A percentile compares a stretch with the other conserved stretches of the same genome.
Conservation (phyloP, 2,113 vertebrate genomes). For the Chloroceryle aenea region DNA sequence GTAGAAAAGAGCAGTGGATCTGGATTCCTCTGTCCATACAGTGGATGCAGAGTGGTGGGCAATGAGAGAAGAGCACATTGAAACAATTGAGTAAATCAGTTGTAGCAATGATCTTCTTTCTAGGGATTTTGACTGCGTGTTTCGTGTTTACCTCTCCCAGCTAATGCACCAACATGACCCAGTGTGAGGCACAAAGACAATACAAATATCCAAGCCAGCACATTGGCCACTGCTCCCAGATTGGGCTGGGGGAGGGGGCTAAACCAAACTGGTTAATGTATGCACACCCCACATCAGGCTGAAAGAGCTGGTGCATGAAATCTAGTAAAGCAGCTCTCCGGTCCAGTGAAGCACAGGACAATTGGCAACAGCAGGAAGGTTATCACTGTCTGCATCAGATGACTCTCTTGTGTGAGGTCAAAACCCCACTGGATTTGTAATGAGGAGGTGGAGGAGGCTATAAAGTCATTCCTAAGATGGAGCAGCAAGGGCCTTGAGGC, state of each 20-base stretch:
- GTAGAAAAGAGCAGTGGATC: not conserved
- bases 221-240: not conserved
- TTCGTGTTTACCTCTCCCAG: not conserved
- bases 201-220: not conserved
- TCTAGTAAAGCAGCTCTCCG: conserved; percentile 30
- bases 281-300: not conserved
- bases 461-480: conserved; percentile 57
- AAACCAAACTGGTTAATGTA: conserved; percentile 27
- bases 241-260: not conserved
- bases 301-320: conserved; percentile 38
- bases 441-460: conserved; percentile 23
- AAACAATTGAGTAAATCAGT: not conserved
- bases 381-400: conserved; percentile 66
- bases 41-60: not conserved
- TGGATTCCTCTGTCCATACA: not conserved
- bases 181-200: not conserved
- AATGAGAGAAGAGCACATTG: not conserved
- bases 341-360: conserved; percentile 61
- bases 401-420: conserved; percentile 39
- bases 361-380: conserved; percentile 48
- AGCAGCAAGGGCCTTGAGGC: conserved; percentile 54
- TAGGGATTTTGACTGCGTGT: not conserved
- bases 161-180: not conserved
- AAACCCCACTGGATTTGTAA: conserved; percentile 35
- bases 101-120: not conserved